These are phyloP conservation scores for Hemistola chrysoprasaria DNA, from an alignment of 2,888 invertebrate species.

Conservation along the genomic window DNA sequence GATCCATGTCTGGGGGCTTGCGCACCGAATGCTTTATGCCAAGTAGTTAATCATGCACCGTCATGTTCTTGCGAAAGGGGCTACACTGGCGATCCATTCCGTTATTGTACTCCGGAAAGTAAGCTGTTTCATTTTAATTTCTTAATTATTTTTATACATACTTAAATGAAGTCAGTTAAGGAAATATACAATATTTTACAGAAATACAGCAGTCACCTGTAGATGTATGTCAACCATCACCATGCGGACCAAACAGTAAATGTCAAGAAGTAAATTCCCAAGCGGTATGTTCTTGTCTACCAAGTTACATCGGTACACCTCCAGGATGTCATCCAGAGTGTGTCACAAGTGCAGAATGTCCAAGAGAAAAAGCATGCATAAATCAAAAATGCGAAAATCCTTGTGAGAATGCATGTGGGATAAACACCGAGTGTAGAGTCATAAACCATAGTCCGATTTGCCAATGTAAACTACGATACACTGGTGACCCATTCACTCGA, in stretches of 20 bases:
- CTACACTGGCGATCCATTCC: constrained; percentile 89
- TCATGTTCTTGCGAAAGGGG: constrained; percentile 85
- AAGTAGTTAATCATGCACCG: constrained; percentile 87
- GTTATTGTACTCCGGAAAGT: constrained; percentile 82
- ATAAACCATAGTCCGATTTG: constrained; percentile 91
- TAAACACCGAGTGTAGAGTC: constrained; percentile 87
- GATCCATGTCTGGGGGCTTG: constrained; percentile 91
- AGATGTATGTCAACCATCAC: constrained; percentile 86
- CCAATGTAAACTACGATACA: constrained; percentile 84
- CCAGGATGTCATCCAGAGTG: constrained; percentile 91
- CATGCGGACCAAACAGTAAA: constrained; percentile 89
- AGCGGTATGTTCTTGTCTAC: constrained; percentile 89
- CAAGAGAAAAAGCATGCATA: constrained; percentile 87
- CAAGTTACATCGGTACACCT: constrained; percentile 87
- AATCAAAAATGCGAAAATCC: constrained; percentile 90
- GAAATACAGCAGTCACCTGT: constrained; percentile 50
- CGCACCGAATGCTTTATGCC: constrained; percentile 88
- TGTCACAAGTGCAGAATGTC: constrained; percentile 88
- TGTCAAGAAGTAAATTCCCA: constrained; percentile 88
- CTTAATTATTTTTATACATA: constrained; percentile 6
- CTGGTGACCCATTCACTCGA: constrained; percentile 86
- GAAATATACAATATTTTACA: constrained; percentile 35
- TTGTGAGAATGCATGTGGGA: constrained; percentile 86
- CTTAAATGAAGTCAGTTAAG: too few species aligned
- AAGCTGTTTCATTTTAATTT: constrained; percentile 48